A percentile compares a stretch with the other conserved stretches of the same genome.
Conservation (phyloP, 2,888 invertebrate genomes). For the Cyaniris semiargus region DNA sequence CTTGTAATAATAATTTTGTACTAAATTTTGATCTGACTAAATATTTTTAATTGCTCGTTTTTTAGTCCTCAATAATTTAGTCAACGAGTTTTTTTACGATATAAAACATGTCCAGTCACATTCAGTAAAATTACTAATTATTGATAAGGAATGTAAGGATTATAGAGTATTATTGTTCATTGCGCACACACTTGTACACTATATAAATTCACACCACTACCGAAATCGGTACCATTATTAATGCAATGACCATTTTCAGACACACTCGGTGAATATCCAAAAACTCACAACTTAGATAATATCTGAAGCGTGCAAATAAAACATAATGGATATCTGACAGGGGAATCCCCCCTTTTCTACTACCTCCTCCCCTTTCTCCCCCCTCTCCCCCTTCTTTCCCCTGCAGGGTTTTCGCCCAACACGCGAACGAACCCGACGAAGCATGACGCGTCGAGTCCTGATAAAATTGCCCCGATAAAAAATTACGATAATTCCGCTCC, state of each 20-base stretch:
- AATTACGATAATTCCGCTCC: conserved; percentile 12
- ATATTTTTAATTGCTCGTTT: too few relatives aligned
- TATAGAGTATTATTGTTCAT: not conserved
- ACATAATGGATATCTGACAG: conserved; percentile 15
- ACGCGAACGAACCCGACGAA: conserved; percentile 4
- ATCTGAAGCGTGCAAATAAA: conserved; percentile 25
- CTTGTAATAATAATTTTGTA: too few relatives aligned
- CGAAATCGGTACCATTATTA: not conserved
- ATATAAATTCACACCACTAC: too few relatives aligned
- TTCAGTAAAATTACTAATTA: too few relatives aligned
- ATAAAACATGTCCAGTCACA: too few relatives aligned
- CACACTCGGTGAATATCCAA: conserved; percentile 15
- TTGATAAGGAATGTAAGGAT: not conserved
- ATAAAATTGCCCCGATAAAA: conserved; percentile 9
- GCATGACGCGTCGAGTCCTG: not conserved
- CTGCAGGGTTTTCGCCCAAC: not conserved
- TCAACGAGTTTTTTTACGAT: too few relatives aligned
- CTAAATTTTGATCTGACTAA: too few relatives aligned
- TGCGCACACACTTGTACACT: not conserved
- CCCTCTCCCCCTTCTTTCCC: not conserved
- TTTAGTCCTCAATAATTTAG: too few relatives aligned
- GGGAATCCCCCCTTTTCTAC: not conserved
- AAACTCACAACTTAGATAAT: not conserved
- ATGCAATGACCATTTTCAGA: not conserved
- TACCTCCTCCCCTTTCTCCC: not conserved